Evolutionary conservation across 1,140 invertebrate genomes (phyloP).

Genomic region (Rhopalosiphum padi): DNA sequence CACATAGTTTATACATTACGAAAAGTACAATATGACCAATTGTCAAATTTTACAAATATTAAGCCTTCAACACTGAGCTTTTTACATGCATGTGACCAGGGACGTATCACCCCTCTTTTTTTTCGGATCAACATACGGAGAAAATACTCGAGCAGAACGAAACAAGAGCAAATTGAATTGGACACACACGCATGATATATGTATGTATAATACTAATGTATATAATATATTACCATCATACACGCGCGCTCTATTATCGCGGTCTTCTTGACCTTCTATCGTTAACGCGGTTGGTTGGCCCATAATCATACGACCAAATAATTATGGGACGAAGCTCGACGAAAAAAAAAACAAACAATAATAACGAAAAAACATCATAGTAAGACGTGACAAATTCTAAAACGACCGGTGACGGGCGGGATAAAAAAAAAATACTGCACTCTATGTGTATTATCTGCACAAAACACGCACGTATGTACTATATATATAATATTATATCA

Average conservation of each 20-base stretch:
- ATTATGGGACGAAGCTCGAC: not conserved
- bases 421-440: not conserved
- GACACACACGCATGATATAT: not conserved
- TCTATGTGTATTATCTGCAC: too few relatives aligned
- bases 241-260: not conserved
- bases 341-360: not conserved
- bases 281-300: not conserved
- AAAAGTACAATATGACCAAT: not conserved
- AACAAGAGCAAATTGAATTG: not conserved
- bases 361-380: not conserved
- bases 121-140: too few relatives aligned
- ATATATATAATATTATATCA: not conserved
- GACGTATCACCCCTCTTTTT: too few relatives aligned
- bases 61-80: not conserved
- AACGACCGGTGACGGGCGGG: not conserved
- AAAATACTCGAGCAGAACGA: not conserved
- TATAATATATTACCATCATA: not conserved
- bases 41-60: not conserved
- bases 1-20: not conserved
- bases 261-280: not conserved
- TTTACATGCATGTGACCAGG: too few relatives aligned
- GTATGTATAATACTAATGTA: not conserved
- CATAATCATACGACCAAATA: not conserved
- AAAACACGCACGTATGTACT: not conserved
- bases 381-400: not conserved